Percentiles rank a stretch among this genome's conserved stretches.
phyloP scores from a whole-genome alignment of 1,140 invertebrate species.

The Drosophila cardini region DNA sequence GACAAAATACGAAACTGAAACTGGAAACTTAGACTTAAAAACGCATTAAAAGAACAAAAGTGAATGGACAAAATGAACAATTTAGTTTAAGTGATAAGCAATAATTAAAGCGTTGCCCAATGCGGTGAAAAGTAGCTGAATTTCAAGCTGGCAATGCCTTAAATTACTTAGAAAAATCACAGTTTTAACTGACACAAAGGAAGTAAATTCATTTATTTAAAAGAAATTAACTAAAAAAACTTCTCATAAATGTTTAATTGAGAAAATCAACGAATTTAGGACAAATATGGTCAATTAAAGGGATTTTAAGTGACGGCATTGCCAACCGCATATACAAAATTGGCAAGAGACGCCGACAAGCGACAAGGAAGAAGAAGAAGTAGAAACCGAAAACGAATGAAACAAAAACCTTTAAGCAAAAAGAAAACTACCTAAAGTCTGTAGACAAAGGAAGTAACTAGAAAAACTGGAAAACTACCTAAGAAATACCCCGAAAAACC shows the following conservation, averaged over 20 bases:
- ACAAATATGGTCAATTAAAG: neutral
- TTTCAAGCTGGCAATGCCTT: neutral
- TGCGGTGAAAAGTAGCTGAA: neutral
- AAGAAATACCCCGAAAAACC: constrained; percentile 9
- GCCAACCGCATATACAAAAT: constrained; percentile 15
- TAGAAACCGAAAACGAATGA: neutral
- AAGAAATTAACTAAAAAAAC: no score
- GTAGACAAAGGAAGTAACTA: neutral
- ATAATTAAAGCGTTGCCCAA: neutral
- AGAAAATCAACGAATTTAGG: neutral
- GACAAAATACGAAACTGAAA: no score
- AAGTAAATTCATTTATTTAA: neutral
- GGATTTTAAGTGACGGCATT: constrained; percentile 11
- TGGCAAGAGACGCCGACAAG: neutral
- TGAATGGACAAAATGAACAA: no score
- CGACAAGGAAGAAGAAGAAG: neutral
- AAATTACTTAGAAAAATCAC: neutral
- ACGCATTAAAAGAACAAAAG: no score
- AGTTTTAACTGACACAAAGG: neutral
- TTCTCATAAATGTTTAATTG: neutral
- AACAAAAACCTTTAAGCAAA: neutral
- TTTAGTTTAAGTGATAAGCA: neutral
- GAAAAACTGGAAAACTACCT: constrained; percentile 5
- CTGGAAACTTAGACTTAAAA: no score
- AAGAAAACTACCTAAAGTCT: neutral